These are phyloP conservation scores for Pseudotriccus pelzelni DNA, from an alignment of 2,797 vertebrate genomes.

Conservation along the genomic window DNA sequence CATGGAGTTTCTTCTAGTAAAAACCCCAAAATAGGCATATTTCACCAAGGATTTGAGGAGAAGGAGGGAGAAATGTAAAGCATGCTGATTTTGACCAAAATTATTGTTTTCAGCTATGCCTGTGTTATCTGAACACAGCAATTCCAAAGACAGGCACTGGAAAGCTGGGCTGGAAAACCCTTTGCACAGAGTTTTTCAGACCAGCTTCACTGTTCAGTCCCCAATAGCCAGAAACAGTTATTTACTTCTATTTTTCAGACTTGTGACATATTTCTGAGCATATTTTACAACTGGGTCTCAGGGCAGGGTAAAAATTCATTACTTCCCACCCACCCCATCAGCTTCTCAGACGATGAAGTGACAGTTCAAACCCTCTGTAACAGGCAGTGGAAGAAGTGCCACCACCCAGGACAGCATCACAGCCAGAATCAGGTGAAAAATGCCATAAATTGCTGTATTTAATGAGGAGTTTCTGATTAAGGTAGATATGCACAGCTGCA, in stretches of 20 bases:
- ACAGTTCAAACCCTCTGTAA: neutral
- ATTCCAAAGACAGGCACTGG: neutral
- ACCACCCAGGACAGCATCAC: neutral
- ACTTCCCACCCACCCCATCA: neutral
- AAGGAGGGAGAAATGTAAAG: neutral
- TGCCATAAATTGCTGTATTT: neutral
- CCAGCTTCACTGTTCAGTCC: neutral
- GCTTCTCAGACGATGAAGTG: neutral
- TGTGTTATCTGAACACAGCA: neutral
- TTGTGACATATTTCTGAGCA: neutral
- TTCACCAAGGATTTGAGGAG: neutral
- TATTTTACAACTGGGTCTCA: neutral
- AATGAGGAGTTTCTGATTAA: neutral
- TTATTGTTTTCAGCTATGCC: neutral
- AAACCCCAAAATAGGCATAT: neutral
- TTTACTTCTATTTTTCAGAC: neutral
- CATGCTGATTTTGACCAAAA: slow-evolving; percentile 26
- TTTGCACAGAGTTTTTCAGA: neutral
- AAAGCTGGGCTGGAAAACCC: neutral
- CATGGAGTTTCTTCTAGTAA: neutral
- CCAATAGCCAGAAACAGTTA: neutral
- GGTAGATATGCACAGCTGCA: neutral
- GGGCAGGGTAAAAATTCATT: neutral
- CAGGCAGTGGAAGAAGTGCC: neutral
- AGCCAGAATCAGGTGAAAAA: neutral